Evolutionary conservation across 1,140 invertebrate species (phyloP).

Genomic region (Triops cancriformis): DNA sequence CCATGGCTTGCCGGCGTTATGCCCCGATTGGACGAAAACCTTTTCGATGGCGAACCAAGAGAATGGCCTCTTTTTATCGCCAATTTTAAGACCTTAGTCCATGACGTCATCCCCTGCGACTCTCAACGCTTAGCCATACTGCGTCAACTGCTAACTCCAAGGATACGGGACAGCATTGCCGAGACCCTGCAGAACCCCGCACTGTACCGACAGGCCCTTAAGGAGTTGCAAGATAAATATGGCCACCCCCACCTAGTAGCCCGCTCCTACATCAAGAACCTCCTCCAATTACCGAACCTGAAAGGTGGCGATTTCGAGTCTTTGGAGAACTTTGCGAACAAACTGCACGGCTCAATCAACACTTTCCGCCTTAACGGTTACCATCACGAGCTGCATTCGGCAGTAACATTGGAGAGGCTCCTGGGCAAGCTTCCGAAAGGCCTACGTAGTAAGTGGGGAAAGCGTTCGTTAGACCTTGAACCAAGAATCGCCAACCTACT

Average conservation of each 20-base stretch:
- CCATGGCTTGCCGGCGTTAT: no score
- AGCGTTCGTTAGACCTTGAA: background rate
- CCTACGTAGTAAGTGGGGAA: background rate
- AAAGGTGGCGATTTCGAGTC: constrained; percentile 11
- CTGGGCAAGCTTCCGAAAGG: background rate
- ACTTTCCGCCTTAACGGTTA: background rate
- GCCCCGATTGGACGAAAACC: constrained; percentile 15
- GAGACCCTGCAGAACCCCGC: background rate
- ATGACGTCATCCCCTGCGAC: constrained; percentile 15
- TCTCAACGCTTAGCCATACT: constrained; percentile 17
- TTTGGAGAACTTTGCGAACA: background rate
- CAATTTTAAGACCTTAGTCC: constrained; percentile 20
- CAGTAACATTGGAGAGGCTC: background rate
- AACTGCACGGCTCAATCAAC: background rate
- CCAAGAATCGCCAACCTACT: background rate
- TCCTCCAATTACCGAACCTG: background rate
- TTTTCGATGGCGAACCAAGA: background rate
- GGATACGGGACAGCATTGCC: constrained; percentile 3
- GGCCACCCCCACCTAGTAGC: constrained; percentile 15
- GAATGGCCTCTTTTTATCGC: no score
- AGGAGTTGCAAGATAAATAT: background rate
- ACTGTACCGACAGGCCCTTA: background rate
- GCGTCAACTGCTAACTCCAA: constrained; percentile 15
- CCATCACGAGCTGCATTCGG: background rate
- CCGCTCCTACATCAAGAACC: background rate